phyloP scores from a whole-genome alignment of 2,113 vertebrate genomes.

The Siphamia tubifer region DNA sequence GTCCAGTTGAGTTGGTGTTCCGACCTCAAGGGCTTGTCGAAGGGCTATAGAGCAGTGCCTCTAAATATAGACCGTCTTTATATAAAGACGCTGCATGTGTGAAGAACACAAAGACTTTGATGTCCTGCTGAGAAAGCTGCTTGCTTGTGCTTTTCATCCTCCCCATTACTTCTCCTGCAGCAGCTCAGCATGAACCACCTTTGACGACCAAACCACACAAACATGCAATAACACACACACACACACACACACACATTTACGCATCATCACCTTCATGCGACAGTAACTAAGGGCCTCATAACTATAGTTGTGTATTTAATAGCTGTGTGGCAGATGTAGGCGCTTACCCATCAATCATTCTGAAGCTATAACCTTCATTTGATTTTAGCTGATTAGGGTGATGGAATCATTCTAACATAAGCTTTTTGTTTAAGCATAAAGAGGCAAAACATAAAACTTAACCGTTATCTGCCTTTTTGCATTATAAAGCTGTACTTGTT shows the following conservation, averaged over 20 bases:
- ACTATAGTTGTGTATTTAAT: neutral
- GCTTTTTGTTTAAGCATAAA: no score
- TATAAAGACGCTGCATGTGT: conserved; percentile 28
- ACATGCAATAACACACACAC: neutral
- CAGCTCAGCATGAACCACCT: conserved; percentile 28
- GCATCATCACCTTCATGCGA: neutral
- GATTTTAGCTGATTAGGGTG: no score
- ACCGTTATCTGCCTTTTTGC: no score
- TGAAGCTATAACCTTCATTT: no score
- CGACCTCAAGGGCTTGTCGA: neutral
- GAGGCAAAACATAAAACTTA: no score
- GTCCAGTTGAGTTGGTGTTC: neutral
- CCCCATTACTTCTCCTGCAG: conserved; percentile 57
- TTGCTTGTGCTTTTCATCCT: conserved; percentile 55
- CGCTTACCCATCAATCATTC: neutral
- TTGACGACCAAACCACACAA: conserved; percentile 12
- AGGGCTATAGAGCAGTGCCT: neutral
- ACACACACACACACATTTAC: neutral
- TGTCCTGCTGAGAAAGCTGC: conserved; percentile 32
- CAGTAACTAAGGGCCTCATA: neutral
- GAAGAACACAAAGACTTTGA: conserved; percentile 46
- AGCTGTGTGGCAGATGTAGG: neutral
- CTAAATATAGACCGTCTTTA: conserved; percentile 44
- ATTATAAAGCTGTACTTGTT: no score
- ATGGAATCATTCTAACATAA: no score